These are phyloP conservation scores for Caenorhabditis panamensis DNA, from an alignment of 2,888 invertebrate species.

Conservation along the genomic window DNA sequence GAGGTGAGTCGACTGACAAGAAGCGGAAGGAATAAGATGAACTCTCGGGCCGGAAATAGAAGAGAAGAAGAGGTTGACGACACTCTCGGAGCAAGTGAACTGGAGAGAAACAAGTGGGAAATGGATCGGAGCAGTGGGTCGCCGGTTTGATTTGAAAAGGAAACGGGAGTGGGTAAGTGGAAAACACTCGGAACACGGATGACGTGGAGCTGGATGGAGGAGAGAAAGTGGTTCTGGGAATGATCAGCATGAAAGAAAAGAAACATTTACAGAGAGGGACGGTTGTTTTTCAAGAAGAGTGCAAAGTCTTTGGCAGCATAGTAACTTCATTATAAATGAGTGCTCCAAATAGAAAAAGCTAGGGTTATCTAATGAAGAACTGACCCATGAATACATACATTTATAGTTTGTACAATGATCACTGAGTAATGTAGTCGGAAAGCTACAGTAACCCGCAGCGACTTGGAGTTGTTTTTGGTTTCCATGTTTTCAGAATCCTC, in stretches of 20 bases:
- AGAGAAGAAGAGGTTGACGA: slow-evolving; percentile 24
- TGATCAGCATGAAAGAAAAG: not conserved
- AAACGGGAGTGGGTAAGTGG: slow-evolving; percentile 1
- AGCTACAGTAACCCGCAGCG: not conserved
- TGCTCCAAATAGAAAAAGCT: too few species aligned
- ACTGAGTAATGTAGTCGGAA: too few species aligned
- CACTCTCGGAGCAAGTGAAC: too few species aligned
- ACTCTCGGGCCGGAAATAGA: slow-evolving; percentile 36
- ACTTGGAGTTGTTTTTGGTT: not conserved
- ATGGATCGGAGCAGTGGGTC: not conserved
- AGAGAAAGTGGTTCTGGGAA: not conserved
- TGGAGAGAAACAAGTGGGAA: not conserved
- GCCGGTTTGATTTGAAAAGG: not conserved
- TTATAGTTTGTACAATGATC: too few species aligned
- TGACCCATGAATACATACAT: too few species aligned
- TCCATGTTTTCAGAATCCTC: not conserved
- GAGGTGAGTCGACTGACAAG: slow-evolving; percentile 34
- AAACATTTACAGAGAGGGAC: not conserved
- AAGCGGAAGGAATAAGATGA: slow-evolving; percentile 27
- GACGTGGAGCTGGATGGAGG: not conserved
- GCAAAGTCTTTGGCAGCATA: too few species aligned
- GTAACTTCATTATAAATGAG: too few species aligned
- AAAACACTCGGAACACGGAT: slow-evolving; percentile 9
- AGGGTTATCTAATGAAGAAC: too few species aligned
- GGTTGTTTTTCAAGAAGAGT: not conserved